A percentile compares a stretch with the other conserved stretches of the same genome.
phyloP scores from a whole-genome alignment of 2,113 vertebrate genomes.

The Sclerurus mexicanus region DNA sequence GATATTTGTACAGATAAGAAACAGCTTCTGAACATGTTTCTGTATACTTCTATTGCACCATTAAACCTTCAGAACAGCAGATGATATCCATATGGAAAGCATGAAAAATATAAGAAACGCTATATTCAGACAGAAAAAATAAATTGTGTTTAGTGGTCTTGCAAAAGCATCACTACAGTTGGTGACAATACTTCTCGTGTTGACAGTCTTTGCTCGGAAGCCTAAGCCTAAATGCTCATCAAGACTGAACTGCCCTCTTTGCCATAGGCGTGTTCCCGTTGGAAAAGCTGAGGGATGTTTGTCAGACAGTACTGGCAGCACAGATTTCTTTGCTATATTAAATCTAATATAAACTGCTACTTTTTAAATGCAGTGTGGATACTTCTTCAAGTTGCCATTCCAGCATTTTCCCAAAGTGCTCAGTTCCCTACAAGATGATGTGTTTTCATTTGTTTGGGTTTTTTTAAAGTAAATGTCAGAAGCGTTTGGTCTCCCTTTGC shows the following conservation, averaged over 20 bases:
- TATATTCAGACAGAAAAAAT: slow-evolving; percentile 11
- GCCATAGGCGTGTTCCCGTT: neutral
- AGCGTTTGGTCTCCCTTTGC: neutral
- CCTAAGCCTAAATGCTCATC: slow-evolving; percentile 14
- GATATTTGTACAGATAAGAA: neutral
- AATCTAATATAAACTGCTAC: neutral
- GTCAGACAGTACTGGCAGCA: slow-evolving; percentile 35
- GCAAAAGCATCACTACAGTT: slow-evolving; percentile 15
- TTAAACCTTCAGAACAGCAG: slow-evolving; percentile 32
- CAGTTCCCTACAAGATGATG: neutral
- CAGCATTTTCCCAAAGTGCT: neutral
- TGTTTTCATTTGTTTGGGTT: neutral
- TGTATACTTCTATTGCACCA: neutral
- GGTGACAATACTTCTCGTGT: slow-evolving; percentile 11
- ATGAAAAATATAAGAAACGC: slow-evolving; percentile 11
- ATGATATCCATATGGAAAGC: slow-evolving; percentile 54
- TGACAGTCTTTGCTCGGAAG: slow-evolving; percentile 41
- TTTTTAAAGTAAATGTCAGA: neutral
- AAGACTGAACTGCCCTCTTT: slow-evolving; percentile 7
- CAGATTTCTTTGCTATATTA: slow-evolving; percentile 50
- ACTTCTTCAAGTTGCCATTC: neutral
- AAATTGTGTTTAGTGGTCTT: slow-evolving; percentile 35
- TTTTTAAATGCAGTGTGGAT: neutral
- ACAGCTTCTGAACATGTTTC: neutral
- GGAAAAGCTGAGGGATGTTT: slow-evolving; percentile 41